Conservation (phyloP, 2,113 vertebrate species). For the Lutjanus erythropterus region DNA sequence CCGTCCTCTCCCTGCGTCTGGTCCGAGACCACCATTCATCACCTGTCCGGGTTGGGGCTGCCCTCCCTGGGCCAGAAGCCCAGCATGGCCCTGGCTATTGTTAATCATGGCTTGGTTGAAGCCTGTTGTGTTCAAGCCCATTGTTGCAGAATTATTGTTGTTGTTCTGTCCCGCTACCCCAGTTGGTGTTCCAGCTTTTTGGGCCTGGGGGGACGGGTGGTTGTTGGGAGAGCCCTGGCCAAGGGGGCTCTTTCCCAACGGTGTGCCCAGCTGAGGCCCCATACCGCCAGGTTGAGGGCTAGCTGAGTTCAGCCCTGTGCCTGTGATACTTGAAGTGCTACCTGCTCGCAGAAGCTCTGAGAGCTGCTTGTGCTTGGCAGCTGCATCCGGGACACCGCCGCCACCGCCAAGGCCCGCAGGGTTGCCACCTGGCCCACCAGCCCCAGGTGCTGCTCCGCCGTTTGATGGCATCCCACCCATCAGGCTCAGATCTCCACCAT, state of each 20-base stretch:
- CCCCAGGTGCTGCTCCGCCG: conserved; percentile 72
- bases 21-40: conserved; percentile 95
- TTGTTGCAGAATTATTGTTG: conserved; percentile 84
- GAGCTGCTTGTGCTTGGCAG: conserved; percentile 98
- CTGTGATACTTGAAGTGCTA: conserved; percentile 86
- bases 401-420: conserved; percentile 60
- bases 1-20: conserved; percentile 91
- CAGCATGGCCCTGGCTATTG: conserved; percentile 90
- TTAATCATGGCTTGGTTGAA: conserved; percentile 94
- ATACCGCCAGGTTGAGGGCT: conserved; percentile 90
- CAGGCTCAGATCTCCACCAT: conserved; percentile 91
- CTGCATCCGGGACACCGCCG: conserved; percentile 89
- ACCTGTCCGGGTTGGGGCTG: conserved; percentile 92
- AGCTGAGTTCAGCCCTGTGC: conserved; percentile 88
- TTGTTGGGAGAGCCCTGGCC: conserved; percentile 91
- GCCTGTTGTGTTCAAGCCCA: conserved; percentile 91
- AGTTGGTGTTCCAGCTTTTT: conserved; percentile 90
- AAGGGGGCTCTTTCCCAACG: conserved; percentile 90
- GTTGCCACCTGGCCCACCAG: conserved; percentile 64
- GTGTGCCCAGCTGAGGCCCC: conserved; percentile 79
- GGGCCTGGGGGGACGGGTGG: conserved; percentile 93
- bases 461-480: conserved; percentile 87
- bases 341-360: conserved; percentile 95
- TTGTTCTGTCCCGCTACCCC: conserved; percentile 87
- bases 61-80: conserved; percentile 89